Evolutionary conservation across 2,113 vertebrate species (phyloP).

Genomic region (Neodon shergylaensis): DNA sequence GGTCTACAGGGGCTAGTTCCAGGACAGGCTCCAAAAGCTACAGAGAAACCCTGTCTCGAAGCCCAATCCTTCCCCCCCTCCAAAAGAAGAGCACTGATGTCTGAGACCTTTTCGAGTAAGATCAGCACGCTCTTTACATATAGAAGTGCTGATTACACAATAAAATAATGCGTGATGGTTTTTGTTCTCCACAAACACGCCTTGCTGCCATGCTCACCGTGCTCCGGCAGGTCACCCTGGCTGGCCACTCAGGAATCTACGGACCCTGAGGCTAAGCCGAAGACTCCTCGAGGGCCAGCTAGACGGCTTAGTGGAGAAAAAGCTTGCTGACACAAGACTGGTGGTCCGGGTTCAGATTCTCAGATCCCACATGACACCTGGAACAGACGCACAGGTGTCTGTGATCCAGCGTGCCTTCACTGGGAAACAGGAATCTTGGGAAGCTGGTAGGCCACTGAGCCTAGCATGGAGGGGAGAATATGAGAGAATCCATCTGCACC

Average conservation of each 20-base stretch:
- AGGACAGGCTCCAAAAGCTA: too few species aligned
- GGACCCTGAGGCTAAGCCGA: background rate
- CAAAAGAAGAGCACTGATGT: background rate
- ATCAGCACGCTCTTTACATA: background rate
- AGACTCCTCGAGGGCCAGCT: background rate
- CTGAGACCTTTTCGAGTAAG: background rate
- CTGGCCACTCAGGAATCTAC: background rate
- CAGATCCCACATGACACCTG: background rate
- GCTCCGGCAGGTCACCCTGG: rapidly evolving
- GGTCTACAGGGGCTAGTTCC: too few species aligned
- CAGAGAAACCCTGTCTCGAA: too few species aligned
- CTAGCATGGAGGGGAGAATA: background rate
- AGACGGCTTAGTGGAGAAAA: background rate
- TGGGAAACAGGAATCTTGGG: background rate
- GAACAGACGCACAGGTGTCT: background rate
- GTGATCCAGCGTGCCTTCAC: background rate
- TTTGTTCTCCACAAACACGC: background rate
- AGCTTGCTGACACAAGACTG: background rate
- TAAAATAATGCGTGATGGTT: background rate
- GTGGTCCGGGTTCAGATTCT: background rate
- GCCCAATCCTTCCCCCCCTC: rapidly evolving
- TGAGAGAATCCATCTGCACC: too few species aligned
- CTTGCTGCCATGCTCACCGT: background rate
- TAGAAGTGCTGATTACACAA: background rate
- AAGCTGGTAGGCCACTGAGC: background rate